Evolutionary conservation across 2,888 invertebrate genomes (phyloP).

Genomic region (Deilephila elpenor): DNA sequence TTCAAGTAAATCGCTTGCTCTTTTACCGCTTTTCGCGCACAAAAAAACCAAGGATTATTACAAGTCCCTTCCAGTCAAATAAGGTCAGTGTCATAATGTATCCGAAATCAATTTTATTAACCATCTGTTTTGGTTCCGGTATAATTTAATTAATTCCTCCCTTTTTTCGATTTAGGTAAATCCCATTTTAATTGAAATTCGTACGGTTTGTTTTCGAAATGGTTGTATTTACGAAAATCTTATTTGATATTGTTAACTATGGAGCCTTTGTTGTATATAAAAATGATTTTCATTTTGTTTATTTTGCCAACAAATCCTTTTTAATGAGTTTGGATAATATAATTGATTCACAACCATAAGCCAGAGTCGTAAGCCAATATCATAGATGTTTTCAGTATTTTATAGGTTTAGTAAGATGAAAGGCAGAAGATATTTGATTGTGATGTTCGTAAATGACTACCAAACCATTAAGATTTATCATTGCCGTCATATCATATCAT

Average conservation of each 20-base stretch:
- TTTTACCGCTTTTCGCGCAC: too few relatives aligned
- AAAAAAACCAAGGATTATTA: too few relatives aligned
- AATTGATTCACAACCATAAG: too few relatives aligned
- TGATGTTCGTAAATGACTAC: too few relatives aligned
- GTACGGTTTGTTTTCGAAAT: slow-evolving; percentile 38
- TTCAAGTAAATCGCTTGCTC: too few relatives aligned
- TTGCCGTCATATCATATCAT: too few relatives aligned
- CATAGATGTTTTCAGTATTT: too few relatives aligned
- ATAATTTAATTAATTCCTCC: slow-evolving; percentile 52
- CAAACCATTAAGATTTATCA: too few relatives aligned
- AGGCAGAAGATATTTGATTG: too few relatives aligned
- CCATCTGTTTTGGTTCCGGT: slow-evolving; percentile 52
- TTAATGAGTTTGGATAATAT: background rate
- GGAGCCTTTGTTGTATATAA: background rate
- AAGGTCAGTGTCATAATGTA: slow-evolving; percentile 31
- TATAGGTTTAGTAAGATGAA: too few relatives aligned
- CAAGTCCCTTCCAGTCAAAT: slow-evolving; percentile 4
- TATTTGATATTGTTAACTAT: slow-evolving; percentile 12
- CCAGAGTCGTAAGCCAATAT: too few relatives aligned
- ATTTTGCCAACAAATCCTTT: background rate
- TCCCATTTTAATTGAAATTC: slow-evolving; percentile 49
- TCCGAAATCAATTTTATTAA: slow-evolving; percentile 54
- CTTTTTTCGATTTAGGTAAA: slow-evolving; percentile 43
- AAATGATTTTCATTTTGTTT: background rate
- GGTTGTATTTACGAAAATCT: slow-evolving; percentile 3